Evolutionary conservation across 2,113 vertebrate genomes (phyloP), one percentile per base, ranked within the genome.

Genomic region (Muntiacus muntjak): DNA sequence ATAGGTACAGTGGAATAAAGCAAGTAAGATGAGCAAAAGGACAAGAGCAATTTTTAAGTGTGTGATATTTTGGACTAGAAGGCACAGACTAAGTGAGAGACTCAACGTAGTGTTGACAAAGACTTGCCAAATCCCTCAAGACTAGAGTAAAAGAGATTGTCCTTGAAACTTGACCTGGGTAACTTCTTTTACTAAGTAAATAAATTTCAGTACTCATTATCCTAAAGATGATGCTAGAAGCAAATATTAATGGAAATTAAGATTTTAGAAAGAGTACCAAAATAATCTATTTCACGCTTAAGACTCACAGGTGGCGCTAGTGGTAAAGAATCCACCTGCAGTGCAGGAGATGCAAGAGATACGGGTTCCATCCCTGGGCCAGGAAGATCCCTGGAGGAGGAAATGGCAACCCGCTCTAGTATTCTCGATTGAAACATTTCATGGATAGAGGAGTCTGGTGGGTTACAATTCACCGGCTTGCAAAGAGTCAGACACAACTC

Each of bases 211-310:
- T 33, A 36, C 9, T 87, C 36, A 54, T 88, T 93, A 87, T 55
- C 52, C 78, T 95, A 88, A 76, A 71, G 60, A 91, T 87, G n/a
- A 15, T 74, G 76, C 30, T 78, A 17, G 43, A 89, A 87, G 58
- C 47, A 85, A 94, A 60, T 78, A 43, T 71, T 40, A 87, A 78
- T 62, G 10, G 15, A 57, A 93, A 82, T 94, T 15, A 84, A 81
- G 25, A 93, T 93, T 96, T 92, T 92, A 94, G 47, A 86, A 26
- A 14, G 28, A 97, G 36, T 86, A 71, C 6, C 50, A 89, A 95
- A 95, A 82, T 87, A 43, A 85, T 81, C 25, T 96, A 58, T 67
- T 85, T 84, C 71, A 88, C 25, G 43, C 54, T 86, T 78, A 78
- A 58, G 28, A 4, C 64, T 67, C 64, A 21, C n/a, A 36, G 33